Evolutionary conservation across 2,888 invertebrate genomes (phyloP), one percentile per base, ranked within the genome.

Genomic region (Cacoxenus indagator): DNA sequence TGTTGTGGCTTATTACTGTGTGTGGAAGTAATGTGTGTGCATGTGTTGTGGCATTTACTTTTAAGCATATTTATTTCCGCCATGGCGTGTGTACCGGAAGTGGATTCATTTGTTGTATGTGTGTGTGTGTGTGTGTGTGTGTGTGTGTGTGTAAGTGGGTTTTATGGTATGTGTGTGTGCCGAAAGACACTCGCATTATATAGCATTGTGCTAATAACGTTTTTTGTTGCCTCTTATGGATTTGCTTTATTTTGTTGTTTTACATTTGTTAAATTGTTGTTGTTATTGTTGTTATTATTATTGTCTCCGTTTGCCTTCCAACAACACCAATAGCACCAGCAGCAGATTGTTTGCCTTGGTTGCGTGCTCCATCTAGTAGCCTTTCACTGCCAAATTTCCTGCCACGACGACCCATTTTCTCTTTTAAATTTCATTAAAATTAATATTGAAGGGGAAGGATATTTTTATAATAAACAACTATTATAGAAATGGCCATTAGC

Each of bases 61-160:
- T 24, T 45, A 62, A 45, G 45, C 61, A 62, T 45, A 62, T 62
- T 43, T 62, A 62, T 62, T 62, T 62, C 61, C 61, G 61, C n/a
- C 24, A 43, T 31, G 24, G 14, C 61, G 24, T 62, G 24, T 43
- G 24, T 45, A 62, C 24, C 61, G 61, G 61, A 62, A 62, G 61
- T 62, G 6, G 24, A 17, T 31, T 17, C 31, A 17, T 11, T 31
- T 17, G 29, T 1, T 22, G 26, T 9, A 5, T 62, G 45, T 26
- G 14, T 62, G 61, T 3, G 57, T 37, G 37, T 37, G 31, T 55
- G 27, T 31, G 57, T 57, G 2, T 59, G 59, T 26, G 6, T 57
- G 29, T 29, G 17, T 57, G 57, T 11, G 54, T 54, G 54, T 54
- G 24, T n/a, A n/a, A n/a, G n/a, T n/a, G n/a, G n/a, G n/a, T n/a